Evolutionary conservation across 2,113 vertebrate genomes (phyloP), one percentile per base, ranked within the genome.

Genomic region (Pardalotus punctatus): DNA sequence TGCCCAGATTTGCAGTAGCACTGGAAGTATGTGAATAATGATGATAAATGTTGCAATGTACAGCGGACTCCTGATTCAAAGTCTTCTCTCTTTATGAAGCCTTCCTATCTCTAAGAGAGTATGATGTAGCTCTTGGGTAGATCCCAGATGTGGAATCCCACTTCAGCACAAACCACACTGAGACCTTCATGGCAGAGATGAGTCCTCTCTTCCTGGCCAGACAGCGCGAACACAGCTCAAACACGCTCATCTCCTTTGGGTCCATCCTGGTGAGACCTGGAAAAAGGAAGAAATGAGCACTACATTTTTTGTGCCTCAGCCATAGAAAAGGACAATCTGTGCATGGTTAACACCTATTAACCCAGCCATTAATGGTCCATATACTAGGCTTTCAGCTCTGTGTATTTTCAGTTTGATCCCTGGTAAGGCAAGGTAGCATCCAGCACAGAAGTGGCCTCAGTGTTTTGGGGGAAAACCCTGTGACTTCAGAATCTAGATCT

Each of bases 11-110:
- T 86, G 84, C 56, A 84, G 78, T 50, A 81, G 53, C 73, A 17
- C 58, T 40, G 42, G 17, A 91, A 56, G 31, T 65, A 57, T 0
- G 11, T 90, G 92, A 96, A 74, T 94, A 90, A 85, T 6, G 11
- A 36, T 0, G 5, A 57, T 36, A 78, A 88, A 81, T 71, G 70
- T 38, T 56, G 57, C 78, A 86, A 86, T 11, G 29, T 58, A 88
- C 48, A 80, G 42, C 0, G 0, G 50, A 66, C 23, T 95, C 67
- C 33, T 76, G 60, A 80, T 65, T 77, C 90, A 53, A 79, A 80
- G 57, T 42, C 70, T 70, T 73, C 92, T 62, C 92, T 58, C 57
- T 88, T 67, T 61, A 47, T 62, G 74, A 93, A 82, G 33, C 45
- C 69, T 65, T 72, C 57, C 82, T 73, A 4, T 69, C 71, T 92